Evolutionary conservation across 2,113 vertebrate genomes (phyloP), one percentile per base, ranked within the genome.

Genomic region (Rhinopomastus cyanomelas): DNA sequence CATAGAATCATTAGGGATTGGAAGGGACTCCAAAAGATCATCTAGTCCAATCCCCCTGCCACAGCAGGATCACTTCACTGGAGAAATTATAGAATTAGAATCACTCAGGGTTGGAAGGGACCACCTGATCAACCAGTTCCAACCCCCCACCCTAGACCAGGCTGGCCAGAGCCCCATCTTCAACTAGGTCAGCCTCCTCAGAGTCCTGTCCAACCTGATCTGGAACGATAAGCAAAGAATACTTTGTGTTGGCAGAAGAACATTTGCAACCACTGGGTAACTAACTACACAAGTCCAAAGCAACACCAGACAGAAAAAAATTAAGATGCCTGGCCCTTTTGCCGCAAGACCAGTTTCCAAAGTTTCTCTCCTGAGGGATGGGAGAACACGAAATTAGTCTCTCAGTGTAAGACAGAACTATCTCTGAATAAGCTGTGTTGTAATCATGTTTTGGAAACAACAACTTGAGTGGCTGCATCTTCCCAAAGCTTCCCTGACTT

Each of bases 341-440:
- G 20, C 37, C 52, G 7, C 56, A 30, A 94, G 68, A 37, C 68
- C 76, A 59, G 37, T 88, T 94, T 78, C 73, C 74, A 60, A 88
- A 91, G 68, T 39, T 78, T 60, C 88, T 42, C n/a, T 83, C 85
- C 57, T 21, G 2, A 37, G 56, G 42, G 80, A 74, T 0, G 2
- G 30, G 1, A 44, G 9, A 82, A 83, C 26, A 80, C 48, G 60
- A 77, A 91, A 88, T 91, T 66, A 83, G 48, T 16, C 60, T 86
- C 48, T 64, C 56, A 48, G 37, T 27, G 17, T 21, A 88, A 81
- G 77, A 90, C 73, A 89, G 82, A 92, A 90, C 81, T 88, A 81
- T 72, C 78, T 44, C 81, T 68, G 81, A 93, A 88, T 53, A 90
- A 90, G 64, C 59, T 52, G 16, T 84, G 81, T 59, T 44, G 81